Conservation (phyloP, 2,888 invertebrate genomes). For the Caenorhabditis uteleia region DNA sequence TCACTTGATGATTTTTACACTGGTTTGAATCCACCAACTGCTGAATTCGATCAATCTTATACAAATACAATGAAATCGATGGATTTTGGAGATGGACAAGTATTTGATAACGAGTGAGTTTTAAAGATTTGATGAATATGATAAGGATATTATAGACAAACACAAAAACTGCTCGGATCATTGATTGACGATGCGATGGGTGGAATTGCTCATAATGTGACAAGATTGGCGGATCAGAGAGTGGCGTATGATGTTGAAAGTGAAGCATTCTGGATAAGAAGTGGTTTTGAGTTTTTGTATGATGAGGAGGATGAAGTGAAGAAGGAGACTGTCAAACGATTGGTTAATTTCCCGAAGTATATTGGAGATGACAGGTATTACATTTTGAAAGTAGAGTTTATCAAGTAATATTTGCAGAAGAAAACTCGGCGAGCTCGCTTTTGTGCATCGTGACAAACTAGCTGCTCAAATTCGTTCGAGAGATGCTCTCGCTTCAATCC, state of each 20-base stretch:
- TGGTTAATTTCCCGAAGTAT: constrained; percentile 50
- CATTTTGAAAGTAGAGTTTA: neutral
- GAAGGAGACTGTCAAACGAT: constrained; percentile 24
- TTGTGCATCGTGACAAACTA: constrained; percentile 62
- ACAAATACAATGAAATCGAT: constrained; percentile 15
- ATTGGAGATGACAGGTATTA: constrained; percentile 62
- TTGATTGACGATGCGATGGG: constrained; percentile 50
- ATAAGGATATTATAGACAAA: constrained; percentile 3
- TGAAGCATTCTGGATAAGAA: constrained; percentile 67
- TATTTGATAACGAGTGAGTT: constrained; percentile 15
- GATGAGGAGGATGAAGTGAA: constrained; percentile 48
- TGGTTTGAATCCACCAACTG: constrained; percentile 46
- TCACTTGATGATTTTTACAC: constrained; percentile 51
- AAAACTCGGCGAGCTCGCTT: constrained; percentile 65
- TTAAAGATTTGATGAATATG: neutral
- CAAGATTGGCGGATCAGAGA: constrained; percentile 43
- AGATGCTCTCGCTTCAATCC: constrained; percentile 37
- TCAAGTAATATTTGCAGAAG: constrained; percentile 45
- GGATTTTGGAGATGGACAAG: constrained; percentile 19
- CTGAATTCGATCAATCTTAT: constrained; percentile 11
- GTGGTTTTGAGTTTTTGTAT: constrained; percentile 64
- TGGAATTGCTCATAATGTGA: constrained; percentile 42
- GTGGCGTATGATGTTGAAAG: constrained; percentile 52
- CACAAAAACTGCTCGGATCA: constrained; percentile 32
- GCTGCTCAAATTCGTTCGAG: constrained; percentile 53